Evolutionary conservation across 2,888 invertebrate species (phyloP).

Genomic region (Machimus atricapillus): DNA sequence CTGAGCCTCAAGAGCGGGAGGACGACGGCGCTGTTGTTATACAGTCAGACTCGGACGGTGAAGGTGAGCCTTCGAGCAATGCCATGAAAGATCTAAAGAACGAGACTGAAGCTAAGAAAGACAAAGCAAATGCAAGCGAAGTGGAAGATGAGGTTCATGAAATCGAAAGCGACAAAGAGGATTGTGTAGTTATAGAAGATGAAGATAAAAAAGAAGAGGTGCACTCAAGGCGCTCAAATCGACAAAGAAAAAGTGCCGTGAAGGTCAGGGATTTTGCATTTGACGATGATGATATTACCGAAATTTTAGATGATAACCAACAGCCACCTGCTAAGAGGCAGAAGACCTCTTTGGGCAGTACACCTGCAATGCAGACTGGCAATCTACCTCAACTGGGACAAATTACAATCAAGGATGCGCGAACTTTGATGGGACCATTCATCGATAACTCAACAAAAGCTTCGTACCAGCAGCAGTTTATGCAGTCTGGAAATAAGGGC

Average conservation of each 20-base stretch:
- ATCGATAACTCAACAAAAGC: neutral
- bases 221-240: conserved; percentile 50
- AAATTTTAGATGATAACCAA: conserved; percentile 66
- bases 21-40: conserved; percentile 61
- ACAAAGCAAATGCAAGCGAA: conserved; percentile 44
- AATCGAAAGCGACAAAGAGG: conserved; percentile 64
- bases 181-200: conserved; percentile 66
- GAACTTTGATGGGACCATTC: conserved; percentile 52
- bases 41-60: conserved; percentile 61
- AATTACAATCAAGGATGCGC: conserved; percentile 61
- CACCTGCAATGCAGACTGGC: neutral
- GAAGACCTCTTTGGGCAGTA: conserved; percentile 45
- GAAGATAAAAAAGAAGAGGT: conserved; percentile 63
- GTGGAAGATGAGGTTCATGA: conserved; percentile 62
- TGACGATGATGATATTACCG: conserved; percentile 63
- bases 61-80: conserved; percentile 50
- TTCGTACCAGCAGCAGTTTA: conserved; percentile 43
- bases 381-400: conserved; percentile 50
- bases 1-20: conserved; percentile 41
- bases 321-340: conserved; percentile 59
- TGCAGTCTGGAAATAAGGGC: conserved; percentile 54
- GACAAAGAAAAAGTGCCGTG: conserved; percentile 61
- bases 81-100: conserved; percentile 48
- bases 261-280: conserved; percentile 55
- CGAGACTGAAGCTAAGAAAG: conserved; percentile 49